phyloP scores from a whole-genome alignment of 2,113 vertebrate genomes.

The Azemiops feae region DNA sequence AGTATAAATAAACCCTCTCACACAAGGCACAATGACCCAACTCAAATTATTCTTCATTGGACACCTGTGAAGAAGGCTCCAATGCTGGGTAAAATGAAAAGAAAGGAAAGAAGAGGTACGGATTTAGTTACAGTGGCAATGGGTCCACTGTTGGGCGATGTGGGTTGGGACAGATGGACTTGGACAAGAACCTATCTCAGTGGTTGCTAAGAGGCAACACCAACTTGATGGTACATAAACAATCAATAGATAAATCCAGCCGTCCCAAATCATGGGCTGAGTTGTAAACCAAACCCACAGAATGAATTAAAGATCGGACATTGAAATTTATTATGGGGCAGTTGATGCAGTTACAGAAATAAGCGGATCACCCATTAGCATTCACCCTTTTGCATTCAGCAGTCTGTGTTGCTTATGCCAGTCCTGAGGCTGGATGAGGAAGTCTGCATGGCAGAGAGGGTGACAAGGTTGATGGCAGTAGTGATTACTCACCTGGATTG shows the following conservation, averaged over 20 bases:
- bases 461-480: neutral
- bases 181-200: neutral
- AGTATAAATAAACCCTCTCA: neutral
- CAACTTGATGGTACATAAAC: neutral
- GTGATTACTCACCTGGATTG: neutral
- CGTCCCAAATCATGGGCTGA: conserved; percentile 34
- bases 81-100: neutral
- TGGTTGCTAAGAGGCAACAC: neutral
- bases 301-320: conserved; percentile 9
- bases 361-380: neutral
- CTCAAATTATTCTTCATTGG: neutral
- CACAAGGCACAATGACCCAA: neutral
- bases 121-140: neutral
- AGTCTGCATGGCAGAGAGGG: too few relatives aligned
- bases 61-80: neutral
- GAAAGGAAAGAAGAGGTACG: neutral
- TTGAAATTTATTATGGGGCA: neutral
- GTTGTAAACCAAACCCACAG: conserved; percentile 42
- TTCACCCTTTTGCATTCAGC: neutral
- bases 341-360: neutral
- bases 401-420: neutral
- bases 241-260: neutral
- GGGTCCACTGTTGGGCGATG: neutral
- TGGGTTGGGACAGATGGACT: neutral
- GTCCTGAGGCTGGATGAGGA: neutral